Conservation (phyloP, 2,888 invertebrate species). For the Drosophila quinaria region DNA sequence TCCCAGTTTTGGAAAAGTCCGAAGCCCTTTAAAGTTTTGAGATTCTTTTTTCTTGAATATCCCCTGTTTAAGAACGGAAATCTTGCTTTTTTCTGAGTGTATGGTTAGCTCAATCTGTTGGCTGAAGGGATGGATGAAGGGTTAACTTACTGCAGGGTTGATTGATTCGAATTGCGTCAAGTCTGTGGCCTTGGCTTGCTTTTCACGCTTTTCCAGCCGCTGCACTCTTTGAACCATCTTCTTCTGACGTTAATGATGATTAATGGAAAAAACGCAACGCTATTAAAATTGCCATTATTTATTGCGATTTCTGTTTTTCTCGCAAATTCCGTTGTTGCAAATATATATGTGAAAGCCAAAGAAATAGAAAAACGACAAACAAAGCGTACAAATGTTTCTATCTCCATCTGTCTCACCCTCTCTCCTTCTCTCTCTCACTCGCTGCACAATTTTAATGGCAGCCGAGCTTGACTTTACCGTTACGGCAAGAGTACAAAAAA, state of each 20-base stretch:
- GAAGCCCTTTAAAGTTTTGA: no score
- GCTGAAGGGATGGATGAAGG: neutral
- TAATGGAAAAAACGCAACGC: slow-evolving; percentile 67
- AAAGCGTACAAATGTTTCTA: slow-evolving; percentile 16
- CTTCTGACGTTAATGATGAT: slow-evolving; percentile 78
- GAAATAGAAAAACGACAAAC: slow-evolving; percentile 53
- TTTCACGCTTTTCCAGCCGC: slow-evolving; percentile 80
- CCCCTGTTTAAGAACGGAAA: no score
- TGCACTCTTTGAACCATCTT: slow-evolving; percentile 50
- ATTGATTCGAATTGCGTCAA: slow-evolving; percentile 64
- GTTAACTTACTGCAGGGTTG: slow-evolving; percentile 51
- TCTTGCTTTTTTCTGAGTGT: no score
- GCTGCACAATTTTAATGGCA: slow-evolving; percentile 62
- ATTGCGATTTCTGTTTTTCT: slow-evolving; percentile 60
- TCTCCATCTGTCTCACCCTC: slow-evolving; percentile 2
- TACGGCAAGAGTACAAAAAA: slow-evolving; percentile 32
- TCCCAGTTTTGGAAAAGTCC: no score
- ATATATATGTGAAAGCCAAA: slow-evolving; percentile 58
- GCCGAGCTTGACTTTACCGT: slow-evolving; percentile 65
- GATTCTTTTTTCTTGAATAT: no score
- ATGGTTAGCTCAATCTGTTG: slow-evolving; percentile 11
- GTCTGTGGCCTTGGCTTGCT: slow-evolving; percentile 70
- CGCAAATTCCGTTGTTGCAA: slow-evolving; percentile 42
- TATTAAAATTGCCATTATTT: slow-evolving; percentile 66
- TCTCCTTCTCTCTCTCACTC: slow-evolving; percentile 7